Percentiles rank a stretch among this genome's conserved stretches.
These are phyloP conservation scores for Lordiphosa fenestrarum DNA, from an alignment of 2,888 invertebrate species.

Conservation along the genomic window DNA sequence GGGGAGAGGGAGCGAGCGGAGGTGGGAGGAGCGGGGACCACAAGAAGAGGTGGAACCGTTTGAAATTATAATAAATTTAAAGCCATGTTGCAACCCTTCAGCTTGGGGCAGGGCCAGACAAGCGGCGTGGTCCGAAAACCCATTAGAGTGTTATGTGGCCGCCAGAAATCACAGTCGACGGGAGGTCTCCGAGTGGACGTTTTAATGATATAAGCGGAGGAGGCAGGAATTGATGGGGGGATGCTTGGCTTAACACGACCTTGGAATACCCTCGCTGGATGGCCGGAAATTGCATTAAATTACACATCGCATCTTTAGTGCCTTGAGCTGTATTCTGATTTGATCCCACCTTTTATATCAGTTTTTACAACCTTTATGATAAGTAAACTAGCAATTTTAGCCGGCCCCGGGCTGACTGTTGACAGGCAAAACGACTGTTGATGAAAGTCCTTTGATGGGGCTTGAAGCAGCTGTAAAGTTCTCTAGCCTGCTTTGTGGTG, in stretches of 20 bases:
- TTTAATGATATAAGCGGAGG: conserved; percentile 57
- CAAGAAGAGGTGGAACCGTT: conserved; percentile 42
- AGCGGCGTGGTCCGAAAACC: conserved; percentile 35
- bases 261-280: too few species aligned
- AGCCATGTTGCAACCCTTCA: conserved; percentile 47
- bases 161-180: conserved; percentile 59
- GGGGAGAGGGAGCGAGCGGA: not conserved
- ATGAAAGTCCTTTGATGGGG: too few species aligned
- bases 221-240: not conserved
- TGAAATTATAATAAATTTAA: conserved; percentile 68
- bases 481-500: too few species aligned
- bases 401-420: too few species aligned
- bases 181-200: conserved; percentile 59
- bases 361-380: too few species aligned
- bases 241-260: not conserved
- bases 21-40: not conserved
- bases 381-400: too few species aligned
- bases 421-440: too few species aligned
- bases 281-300: too few species aligned
- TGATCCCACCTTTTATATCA: too few species aligned
- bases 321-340: too few species aligned
- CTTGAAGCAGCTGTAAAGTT: too few species aligned
- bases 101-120: conserved; percentile 34
- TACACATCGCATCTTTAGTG: too few species aligned
- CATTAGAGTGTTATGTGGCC: conserved; percentile 50